Base-by-base conservation (phyloP, 2,113 vertebrate species). In the Pangasianodon gigas region DNA sequence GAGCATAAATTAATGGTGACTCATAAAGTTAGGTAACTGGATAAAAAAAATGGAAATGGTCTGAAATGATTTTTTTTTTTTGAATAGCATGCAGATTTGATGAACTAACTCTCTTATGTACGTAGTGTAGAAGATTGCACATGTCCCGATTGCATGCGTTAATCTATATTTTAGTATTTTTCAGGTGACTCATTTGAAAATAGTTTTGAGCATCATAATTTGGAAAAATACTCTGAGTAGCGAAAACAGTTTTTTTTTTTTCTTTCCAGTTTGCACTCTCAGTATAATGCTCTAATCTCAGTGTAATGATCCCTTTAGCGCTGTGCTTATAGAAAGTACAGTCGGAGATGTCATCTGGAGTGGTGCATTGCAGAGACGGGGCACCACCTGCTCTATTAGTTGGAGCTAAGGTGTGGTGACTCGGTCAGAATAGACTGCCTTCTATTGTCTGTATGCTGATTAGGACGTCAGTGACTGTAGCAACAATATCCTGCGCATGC, bases 391-490 rank as follows among this genome's bases (percentile, higher is more conserved):
- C 69, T 86, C 84, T 26, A 41, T 84, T 52, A 80, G 86, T 87
- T 65, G 88, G 84, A 88, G 84, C 89, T 89, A 90, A 92, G 92
- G 87, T 90, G 88, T 90, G 88, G 90, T 88, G 89, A 87, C 85
- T 89, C 32, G 18, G 81, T 89, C 87, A 87, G 77, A 48, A 90
- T 29, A 44, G 62, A 81, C 74, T 84, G 75, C 84, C 29, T 75
- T 91, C 84, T 85, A 89, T 92, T 92, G 90, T 92, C 67, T 89
- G 21, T 79, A 87, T 81, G 79, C 77, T 87, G 91, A 83, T 88
- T 92, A 95, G 93, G 94, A 93, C 94, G 94, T 92, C 94, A 92
- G 94, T 94, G 93, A 91, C 90, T 90, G 91, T 89, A 89, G 87
- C 87, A 90, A 86, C 84, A 86, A 18, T 62, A 60, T 58, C 54